Percentiles rank a stretch among this genome's conserved stretches.
Evolutionary conservation across 35 echinoderm and acorn worm genomes (phyloP).

Genomic region (Ptychodera flava): DNA sequence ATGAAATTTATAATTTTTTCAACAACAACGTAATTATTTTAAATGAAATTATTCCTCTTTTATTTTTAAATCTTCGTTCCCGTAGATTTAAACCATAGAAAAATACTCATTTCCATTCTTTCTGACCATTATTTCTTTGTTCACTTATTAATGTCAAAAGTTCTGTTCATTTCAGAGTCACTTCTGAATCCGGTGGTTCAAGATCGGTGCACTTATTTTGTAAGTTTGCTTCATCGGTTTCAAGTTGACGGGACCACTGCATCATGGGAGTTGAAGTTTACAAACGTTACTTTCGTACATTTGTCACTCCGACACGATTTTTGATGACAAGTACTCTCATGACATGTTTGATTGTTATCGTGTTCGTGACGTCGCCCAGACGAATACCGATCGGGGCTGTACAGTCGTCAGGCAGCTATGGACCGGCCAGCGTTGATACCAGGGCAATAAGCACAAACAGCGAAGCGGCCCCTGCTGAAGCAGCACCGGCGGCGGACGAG

Average conservation of each 20-base stretch:
- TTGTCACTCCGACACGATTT: background rate
- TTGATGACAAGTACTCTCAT: background rate
- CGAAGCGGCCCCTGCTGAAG: background rate
- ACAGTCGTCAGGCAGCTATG: background rate
- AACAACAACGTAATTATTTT: too few relatives aligned
- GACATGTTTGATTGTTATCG: background rate
- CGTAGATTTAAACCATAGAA: too few relatives aligned
- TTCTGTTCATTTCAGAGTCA: too few relatives aligned
- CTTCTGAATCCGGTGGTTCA: too few relatives aligned
- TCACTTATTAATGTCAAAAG: too few relatives aligned
- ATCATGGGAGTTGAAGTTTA: background rate
- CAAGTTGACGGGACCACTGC: background rate
- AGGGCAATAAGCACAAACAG: background rate
- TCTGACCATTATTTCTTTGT: too few relatives aligned
- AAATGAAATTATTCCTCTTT: too few relatives aligned
- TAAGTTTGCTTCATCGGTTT: too few relatives aligned
- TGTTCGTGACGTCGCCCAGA: background rate
- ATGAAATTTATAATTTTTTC: too few relatives aligned
- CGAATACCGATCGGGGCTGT: background rate
- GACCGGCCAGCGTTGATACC: background rate
- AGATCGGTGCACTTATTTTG: too few relatives aligned
- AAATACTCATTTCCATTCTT: too few relatives aligned
- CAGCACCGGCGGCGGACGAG: background rate
- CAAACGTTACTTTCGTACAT: background rate
- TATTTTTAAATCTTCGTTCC: too few relatives aligned